Conservation (phyloP, 2,113 vertebrate genomes). For the Perca flavescens region DNA sequence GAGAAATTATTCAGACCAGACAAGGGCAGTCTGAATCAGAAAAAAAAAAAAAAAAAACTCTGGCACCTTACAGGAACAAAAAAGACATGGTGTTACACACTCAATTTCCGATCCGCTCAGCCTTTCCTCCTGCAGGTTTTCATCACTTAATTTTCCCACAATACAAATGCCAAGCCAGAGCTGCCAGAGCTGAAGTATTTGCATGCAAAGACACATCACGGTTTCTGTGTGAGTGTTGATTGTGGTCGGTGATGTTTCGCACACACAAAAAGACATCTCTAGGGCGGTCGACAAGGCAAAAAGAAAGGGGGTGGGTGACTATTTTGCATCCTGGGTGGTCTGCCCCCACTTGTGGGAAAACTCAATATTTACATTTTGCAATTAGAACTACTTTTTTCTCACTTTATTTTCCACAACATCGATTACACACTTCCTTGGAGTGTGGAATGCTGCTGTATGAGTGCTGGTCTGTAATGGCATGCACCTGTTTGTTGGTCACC, state of each 20-base stretch:
- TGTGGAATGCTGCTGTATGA: constrained; percentile 63
- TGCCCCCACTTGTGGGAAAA: constrained; percentile 89
- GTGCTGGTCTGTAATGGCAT: constrained; percentile 52
- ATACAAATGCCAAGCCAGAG: constrained; percentile 64
- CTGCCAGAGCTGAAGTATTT: constrained; percentile 77
- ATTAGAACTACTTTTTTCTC: constrained; percentile 87
- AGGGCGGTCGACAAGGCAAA: constrained; percentile 79
- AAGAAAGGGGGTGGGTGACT: constrained; percentile 82
- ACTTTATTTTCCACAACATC: constrained; percentile 86
- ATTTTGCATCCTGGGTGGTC: constrained; percentile 90
- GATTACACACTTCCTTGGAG: constrained; percentile 75
- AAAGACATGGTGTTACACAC: constrained; percentile 47
- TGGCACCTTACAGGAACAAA: constrained; percentile 63
- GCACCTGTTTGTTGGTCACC: constrained; percentile 83
- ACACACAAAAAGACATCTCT: constrained; percentile 83
- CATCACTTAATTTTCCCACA: constrained; percentile 75
- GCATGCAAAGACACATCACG: constrained; percentile 79
- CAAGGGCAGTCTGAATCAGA: constrained; percentile 47
- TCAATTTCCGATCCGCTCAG: constrained; percentile 36
- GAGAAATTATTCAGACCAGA: constrained; percentile 71
- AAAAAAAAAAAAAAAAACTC: constrained; percentile 8
- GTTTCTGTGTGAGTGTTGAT: constrained; percentile 71
- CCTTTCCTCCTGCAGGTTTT: constrained; percentile 55
- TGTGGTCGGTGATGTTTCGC: constrained; percentile 81
- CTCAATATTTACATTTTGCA: constrained; percentile 91